phyloP scores from a whole-genome alignment of 2,888 invertebrate genomes.

The Lycaena phlaeas region DNA sequence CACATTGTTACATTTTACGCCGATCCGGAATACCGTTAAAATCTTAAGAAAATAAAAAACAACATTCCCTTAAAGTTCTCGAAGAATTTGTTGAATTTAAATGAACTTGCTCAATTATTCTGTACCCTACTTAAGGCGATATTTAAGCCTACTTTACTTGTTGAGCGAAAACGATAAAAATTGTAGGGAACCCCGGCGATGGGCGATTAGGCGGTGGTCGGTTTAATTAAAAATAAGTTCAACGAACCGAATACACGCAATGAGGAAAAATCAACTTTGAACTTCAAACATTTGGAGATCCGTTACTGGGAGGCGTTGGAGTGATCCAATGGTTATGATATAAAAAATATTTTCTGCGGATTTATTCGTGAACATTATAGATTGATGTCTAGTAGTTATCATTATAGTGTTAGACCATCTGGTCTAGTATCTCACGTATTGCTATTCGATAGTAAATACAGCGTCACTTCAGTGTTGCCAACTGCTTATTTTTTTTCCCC shows the following conservation, averaged over 20 bases:
- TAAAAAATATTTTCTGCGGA: too few relatives aligned
- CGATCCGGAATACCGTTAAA: too few relatives aligned
- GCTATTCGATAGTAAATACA: too few relatives aligned
- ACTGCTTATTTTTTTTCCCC: too few relatives aligned
- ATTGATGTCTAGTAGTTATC: too few relatives aligned
- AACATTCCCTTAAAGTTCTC: neutral
- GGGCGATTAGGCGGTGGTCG: conserved; percentile 39
- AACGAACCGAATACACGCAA: conserved; percentile 42
- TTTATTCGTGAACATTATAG: too few relatives aligned
- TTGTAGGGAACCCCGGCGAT: conserved; percentile 13
- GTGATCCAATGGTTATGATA: too few relatives aligned
- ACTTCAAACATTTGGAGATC: conserved; percentile 3
- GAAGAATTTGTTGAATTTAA: neutral
- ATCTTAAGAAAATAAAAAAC: neutral
- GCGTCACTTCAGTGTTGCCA: too few relatives aligned
- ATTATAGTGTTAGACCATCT: too few relatives aligned
- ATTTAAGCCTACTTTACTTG: conserved; percentile 7
- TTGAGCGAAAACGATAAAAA: conserved; percentile 19
- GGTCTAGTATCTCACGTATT: too few relatives aligned
- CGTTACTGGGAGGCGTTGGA: too few relatives aligned
- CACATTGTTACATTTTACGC: too few relatives aligned
- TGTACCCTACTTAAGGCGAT: neutral
- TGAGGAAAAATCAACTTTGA: conserved; percentile 41
- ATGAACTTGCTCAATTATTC: conserved; percentile 2
- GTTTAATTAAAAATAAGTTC: conserved; percentile 64